Conservation (phyloP, 2,888 invertebrate genomes). For the Nephrocerus scutellatus region DNA sequence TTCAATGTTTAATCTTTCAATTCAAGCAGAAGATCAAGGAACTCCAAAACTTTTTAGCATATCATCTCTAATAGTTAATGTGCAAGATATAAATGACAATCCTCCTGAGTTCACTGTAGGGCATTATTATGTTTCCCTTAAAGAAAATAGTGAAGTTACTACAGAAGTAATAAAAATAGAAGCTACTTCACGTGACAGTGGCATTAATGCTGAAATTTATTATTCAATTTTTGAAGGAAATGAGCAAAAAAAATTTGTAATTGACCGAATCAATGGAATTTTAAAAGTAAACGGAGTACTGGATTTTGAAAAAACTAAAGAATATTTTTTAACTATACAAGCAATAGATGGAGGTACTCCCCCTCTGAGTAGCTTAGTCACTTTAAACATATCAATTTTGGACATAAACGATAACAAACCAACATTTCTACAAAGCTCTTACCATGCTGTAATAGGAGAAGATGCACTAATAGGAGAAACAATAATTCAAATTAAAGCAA, state of each 20-base stretch:
- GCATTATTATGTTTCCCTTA: conserved; percentile 68
- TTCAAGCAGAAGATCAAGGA: conserved; percentile 80
- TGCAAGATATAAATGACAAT: conserved; percentile 92
- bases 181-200: conserved; percentile 89
- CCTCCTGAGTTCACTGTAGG: conserved; percentile 87
- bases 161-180: conserved; percentile 75
- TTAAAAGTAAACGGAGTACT: conserved; percentile 70
- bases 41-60: conserved; percentile 62
- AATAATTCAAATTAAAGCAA: conserved; percentile 71
- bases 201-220: conserved; percentile 85
- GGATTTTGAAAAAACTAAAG: conserved; percentile 80
- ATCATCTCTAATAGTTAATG: conserved; percentile 67
- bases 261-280: conserved; percentile 67
- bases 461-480: conserved; percentile 66
- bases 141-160: conserved; percentile 71
- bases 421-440: conserved; percentile 67
- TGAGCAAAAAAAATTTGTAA: conserved; percentile 75
- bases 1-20: conserved; percentile 73
- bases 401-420: conserved; percentile 88
- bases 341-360: conserved; percentile 85
- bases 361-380: conserved; percentile 80
- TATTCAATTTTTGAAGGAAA: conserved; percentile 85
- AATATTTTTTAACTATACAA: conserved; percentile 82
- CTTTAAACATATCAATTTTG: conserved; percentile 74
- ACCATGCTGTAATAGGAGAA: conserved; percentile 70